A percentile compares a stretch with the other conserved stretches of the same genome.
Evolutionary conservation across 2,797 vertebrate genomes (phyloP).

Genomic region (Lacerta bilineata): DNA sequence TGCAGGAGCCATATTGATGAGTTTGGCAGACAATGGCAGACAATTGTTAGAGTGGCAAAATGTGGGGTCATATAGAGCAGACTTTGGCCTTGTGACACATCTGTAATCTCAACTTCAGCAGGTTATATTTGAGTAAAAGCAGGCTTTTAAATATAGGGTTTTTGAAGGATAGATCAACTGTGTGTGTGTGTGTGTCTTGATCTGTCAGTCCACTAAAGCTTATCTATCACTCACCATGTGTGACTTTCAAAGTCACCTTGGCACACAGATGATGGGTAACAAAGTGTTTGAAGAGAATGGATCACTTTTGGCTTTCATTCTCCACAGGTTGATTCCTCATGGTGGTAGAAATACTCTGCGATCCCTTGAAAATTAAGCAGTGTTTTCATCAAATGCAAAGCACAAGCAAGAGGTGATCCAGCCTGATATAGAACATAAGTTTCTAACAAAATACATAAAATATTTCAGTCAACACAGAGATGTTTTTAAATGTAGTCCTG

Average conservation of each 20-base stretch:
- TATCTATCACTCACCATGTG: background rate
- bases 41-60: background rate
- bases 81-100: background rate
- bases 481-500: background rate
- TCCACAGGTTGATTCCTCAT: background rate
- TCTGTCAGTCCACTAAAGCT: background rate
- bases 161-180: background rate
- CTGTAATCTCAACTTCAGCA: background rate
- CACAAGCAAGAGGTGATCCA: constrained; percentile 14
- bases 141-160: background rate
- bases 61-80: background rate
- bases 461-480: constrained; percentile 10
- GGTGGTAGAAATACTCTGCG: background rate
- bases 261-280: constrained; percentile 21
- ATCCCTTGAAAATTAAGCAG: background rate
- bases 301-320: background rate
- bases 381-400: background rate
- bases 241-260: constrained; percentile 21
- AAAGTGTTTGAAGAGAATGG: background rate
- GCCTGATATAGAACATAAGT: background rate
- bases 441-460: background rate
- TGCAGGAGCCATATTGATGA: background rate
- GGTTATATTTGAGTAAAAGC: constrained; percentile 14
- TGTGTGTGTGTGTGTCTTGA: background rate
- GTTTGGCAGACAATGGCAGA: too few species aligned